These are phyloP conservation scores for Campoletis raptor DNA, from an alignment of 2,888 invertebrate genomes.

Conservation along the genomic window DNA sequence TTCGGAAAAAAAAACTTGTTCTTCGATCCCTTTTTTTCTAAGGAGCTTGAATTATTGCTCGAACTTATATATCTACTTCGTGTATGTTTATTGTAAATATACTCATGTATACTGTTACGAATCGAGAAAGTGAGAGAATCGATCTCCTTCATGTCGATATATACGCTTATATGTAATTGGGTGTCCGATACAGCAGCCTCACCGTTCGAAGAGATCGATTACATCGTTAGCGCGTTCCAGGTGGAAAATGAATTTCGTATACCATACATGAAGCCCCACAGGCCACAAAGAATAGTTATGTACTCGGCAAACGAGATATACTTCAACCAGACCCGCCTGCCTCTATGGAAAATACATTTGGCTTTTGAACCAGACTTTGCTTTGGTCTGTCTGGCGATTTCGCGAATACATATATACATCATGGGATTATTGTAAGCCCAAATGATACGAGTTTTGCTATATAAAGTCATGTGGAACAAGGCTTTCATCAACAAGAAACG, in stretches of 20 bases:
- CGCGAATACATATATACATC: conserved; percentile 6
- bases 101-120: conserved; percentile 34
- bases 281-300: conserved; percentile 58
- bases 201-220: conserved; percentile 73
- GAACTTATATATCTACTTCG: conserved; percentile 8
- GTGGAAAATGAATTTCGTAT: conserved; percentile 76
- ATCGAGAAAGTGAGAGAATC: conserved; percentile 68
- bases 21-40: conserved; percentile 14
- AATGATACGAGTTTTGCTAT: conserved; percentile 72
- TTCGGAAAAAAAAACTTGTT: conserved; percentile 36
- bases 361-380: conserved; percentile 54
- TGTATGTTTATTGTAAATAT: conserved; percentile 13
- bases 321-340: conserved; percentile 42
- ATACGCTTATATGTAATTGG: background rate
- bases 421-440: conserved; percentile 51
- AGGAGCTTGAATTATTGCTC: conserved; percentile 31
- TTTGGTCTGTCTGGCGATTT: conserved; percentile 62
- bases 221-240: conserved; percentile 73
- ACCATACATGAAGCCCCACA: conserved; percentile 58
- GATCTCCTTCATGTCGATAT: conserved; percentile 42
- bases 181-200: conserved; percentile 58
- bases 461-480: conserved; percentile 80
- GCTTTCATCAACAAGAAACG: conserved; percentile 75
- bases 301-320: conserved; percentile 53
- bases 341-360: conserved; percentile 56